Conservation (phyloP, 2,113 vertebrate species). For the Orycteropus afer region DNA sequence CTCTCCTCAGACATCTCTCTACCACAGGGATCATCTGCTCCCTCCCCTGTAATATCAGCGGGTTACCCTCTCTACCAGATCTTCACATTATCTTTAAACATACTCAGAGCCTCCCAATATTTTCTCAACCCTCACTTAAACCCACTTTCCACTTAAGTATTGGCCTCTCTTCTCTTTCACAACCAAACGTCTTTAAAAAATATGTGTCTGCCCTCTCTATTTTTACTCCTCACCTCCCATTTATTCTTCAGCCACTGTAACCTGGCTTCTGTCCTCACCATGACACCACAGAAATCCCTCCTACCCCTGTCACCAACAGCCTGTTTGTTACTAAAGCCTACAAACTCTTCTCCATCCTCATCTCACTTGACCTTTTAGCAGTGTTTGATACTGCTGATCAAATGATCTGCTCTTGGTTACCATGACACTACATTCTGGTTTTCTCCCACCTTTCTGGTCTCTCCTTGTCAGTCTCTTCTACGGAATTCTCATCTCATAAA, state of each 20-base stretch:
- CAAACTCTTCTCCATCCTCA: neutral
- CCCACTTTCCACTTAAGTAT: neutral
- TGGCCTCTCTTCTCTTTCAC: neutral
- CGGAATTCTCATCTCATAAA: neutral
- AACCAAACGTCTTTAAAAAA: neutral
- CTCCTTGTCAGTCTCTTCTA: neutral
- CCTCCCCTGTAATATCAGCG: neutral
- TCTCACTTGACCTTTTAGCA: neutral
- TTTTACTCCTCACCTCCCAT: neutral
- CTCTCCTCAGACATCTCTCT: neutral
- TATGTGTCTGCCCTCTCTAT: neutral
- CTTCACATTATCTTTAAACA: neutral
- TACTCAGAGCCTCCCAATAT: neutral
- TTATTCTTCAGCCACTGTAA: neutral
- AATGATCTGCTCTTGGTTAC: neutral
- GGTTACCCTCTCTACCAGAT: neutral
- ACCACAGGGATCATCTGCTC: neutral
- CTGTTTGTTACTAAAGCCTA: neutral
- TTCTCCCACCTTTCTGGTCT: neutral
- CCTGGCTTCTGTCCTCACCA: neutral
- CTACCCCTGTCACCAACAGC: neutral
- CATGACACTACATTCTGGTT: neutral
- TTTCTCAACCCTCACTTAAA: neutral
- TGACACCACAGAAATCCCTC: neutral
- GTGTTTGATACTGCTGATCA: neutral